These are phyloP conservation scores for Cottus gobio DNA, from an alignment of 2,113 vertebrate species.

Conservation along the genomic window DNA sequence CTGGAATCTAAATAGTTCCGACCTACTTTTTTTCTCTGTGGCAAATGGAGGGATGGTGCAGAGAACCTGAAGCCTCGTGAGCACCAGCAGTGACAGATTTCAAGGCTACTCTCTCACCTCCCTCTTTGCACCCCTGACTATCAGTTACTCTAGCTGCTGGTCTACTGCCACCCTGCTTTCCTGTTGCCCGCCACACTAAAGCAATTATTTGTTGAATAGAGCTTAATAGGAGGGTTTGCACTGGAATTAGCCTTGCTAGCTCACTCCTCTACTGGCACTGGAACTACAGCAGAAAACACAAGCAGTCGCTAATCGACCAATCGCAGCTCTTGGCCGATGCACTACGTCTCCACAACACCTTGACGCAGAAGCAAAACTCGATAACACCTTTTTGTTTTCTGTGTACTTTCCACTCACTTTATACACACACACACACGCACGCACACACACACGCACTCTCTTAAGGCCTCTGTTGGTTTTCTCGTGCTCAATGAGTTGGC, in stretches of 20 bases:
- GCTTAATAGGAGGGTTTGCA: not conserved
- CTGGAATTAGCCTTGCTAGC: not conserved
- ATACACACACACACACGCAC: too few species aligned
- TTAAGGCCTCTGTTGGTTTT: conserved; percentile 19
- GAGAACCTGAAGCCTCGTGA: conserved; percentile 38
- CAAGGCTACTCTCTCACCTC: conserved; percentile 25
- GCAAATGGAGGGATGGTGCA: conserved; percentile 49
- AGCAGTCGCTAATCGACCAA: not conserved
- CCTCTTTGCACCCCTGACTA: conserved; percentile 5
- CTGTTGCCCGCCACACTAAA: not conserved
- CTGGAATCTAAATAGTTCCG: conserved; percentile 73
- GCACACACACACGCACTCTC: too few species aligned
- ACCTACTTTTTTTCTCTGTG: conserved; percentile 70
- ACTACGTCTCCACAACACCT: not conserved
- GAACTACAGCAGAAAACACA: not conserved
- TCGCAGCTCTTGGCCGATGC: not conserved
- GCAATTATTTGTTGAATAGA: not conserved
- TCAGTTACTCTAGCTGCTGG: not conserved
- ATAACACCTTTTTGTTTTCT: not conserved
- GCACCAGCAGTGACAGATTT: conserved; percentile 39
- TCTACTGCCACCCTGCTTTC: not conserved
- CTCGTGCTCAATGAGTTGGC: conserved; percentile 33
- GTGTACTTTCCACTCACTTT: not conserved
- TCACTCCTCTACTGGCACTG: not conserved
- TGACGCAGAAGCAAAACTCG: not conserved